Base-by-base conservation (phyloP, 2,797 vertebrate genomes). In the Neosalanx taihuensis region DNA sequence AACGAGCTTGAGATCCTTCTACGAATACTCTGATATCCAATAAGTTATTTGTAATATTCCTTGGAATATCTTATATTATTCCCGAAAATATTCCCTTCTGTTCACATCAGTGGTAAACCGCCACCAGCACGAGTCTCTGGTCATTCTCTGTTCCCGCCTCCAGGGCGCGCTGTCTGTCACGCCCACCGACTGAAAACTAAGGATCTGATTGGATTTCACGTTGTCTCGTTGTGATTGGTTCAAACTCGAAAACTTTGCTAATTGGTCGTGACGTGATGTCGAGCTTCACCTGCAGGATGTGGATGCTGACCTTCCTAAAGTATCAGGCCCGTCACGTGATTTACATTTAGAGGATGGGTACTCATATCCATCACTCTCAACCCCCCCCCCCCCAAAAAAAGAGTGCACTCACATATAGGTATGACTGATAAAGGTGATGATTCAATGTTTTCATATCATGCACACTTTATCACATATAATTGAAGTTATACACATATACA, bases 31-130 rank as follows among this genome's bases (percentile, higher is more conserved):
- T 20, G 15, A 76, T 74, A 58, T 85, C 82, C 87, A 74, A 66
- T 0, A 58, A 67, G 69, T 70, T 6, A 69, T 57, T 57, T 71
- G 58, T 64, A 70, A 41, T 60, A 79, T 62, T 81, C 72, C 76
- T 35, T 33, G 71, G 35, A 64, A 20, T 51, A 73, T 72, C 77
- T 70, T 46, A 18, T 69, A 61, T 49, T 76, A 78, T 57, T 70
- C 37, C 79, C 73, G 35, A 26, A 78, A 74, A 81, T n/a, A 69
- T 70, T 74, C 76, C 79, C 78, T 85, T 77, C 70, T 78, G 71
- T 85, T 87, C 87, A 89, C 87, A 91, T 90, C 89, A 90, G 89
- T 91, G 84, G 91, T 89, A 81, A 91, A 89, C 87, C 82, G 75
- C 85, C 86, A 88, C 90, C 83, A 89, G 23, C 84, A 85, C 85